Base-by-base conservation (phyloP, 1,140 invertebrate species). In the Drosophila ficusphila region DNA sequence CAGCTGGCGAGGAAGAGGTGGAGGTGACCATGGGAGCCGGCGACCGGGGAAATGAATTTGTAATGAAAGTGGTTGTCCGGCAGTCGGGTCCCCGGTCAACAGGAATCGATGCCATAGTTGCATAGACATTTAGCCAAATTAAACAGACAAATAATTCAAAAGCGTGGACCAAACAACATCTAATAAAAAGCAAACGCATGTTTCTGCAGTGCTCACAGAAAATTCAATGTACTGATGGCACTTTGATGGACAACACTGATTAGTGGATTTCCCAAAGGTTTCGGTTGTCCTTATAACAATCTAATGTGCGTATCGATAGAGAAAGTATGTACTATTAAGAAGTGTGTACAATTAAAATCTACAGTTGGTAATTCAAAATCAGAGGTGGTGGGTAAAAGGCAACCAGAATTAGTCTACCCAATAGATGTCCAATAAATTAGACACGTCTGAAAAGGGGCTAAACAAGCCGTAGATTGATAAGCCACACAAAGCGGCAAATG, bases 31-130 rank as follows among this genome's bases (percentile, higher is more conserved):
- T 36, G 42, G 21, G 25, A 58, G 54, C 21, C 48, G 33, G 33
- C 44, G 29, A 41, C 61, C 47, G 42, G 83, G 78, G 78, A 88
- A 88, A 88, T 88, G 82, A 73, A 88, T 82, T 78, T 70, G 74
- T 76, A 88, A 88, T 82, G 57, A 71, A 88, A 88, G 72, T 72
- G 48, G 64, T 69, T 82, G 42, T 75, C 70, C 60, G 60, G 61
- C 48, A 69, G 48, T 69, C 57, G 41, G 47, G 56, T 12, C 38
- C 38, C 33, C 7, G 12, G 27, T 36, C 29, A 31, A 61, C 16
- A 36, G 12, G 9, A 65, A 53, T 67, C 48, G 41, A 39, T 56
- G 19, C 12, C 38, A 39, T 18, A 52, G 38, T 12, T 31, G 36
- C 47, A 34, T 71, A 29, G 34, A 53, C 65, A 62, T 62, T 73